phyloP scores from a whole-genome alignment of 1,140 invertebrate genomes.

The Doryteuthis pealeii region DNA sequence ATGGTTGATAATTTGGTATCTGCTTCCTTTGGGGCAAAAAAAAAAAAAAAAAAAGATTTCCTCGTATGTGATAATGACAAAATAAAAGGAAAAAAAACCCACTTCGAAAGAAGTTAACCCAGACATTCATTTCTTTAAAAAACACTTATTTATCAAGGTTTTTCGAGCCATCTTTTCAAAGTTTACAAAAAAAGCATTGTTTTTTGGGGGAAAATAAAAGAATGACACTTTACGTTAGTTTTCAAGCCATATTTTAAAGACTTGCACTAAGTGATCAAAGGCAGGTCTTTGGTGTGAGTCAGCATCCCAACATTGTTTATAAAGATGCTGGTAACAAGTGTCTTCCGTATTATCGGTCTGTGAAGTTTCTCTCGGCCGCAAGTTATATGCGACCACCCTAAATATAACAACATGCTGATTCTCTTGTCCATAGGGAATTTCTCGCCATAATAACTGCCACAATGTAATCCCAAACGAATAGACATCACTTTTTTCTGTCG shows the following conservation, averaged over 20 bases:
- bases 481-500: conserved; percentile 68
- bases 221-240: neutral
- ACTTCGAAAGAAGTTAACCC: too few species aligned
- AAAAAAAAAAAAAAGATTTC: too few species aligned
- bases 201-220: too few species aligned
- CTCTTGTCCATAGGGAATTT: conserved; percentile 65
- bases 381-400: conserved; percentile 50
- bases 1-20: too few species aligned
- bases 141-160: too few species aligned
- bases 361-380: conserved; percentile 39
- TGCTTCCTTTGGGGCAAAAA: too few species aligned
- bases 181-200: too few species aligned
- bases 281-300: conserved; percentile 36
- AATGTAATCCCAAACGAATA: conserved; percentile 75
- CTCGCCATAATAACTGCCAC: conserved; percentile 72
- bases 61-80: too few species aligned
- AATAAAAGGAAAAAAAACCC: too few species aligned
- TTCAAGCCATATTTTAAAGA: conserved; percentile 35
- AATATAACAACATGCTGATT: conserved; percentile 61
- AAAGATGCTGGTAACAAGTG: conserved; percentile 41
- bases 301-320: conserved; percentile 45
- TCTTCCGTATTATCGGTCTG: conserved; percentile 39
- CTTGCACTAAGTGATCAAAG: conserved; percentile 36
- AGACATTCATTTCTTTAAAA: too few species aligned
- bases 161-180: too few species aligned